Conservation (phyloP, 1,140 invertebrate genomes). For the Radopholus similis region DNA sequence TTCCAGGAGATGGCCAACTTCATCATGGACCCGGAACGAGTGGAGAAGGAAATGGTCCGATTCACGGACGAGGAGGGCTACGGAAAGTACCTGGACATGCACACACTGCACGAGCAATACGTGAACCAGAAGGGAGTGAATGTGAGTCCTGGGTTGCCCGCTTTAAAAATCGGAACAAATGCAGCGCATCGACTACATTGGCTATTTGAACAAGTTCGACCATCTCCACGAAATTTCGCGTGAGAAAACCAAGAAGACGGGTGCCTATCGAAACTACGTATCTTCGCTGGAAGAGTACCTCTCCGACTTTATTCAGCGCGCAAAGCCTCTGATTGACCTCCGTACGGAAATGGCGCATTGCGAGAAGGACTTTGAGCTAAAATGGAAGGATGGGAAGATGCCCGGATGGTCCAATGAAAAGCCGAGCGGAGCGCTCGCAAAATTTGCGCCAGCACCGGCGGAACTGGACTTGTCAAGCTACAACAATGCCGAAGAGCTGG, state of each 20-base stretch:
- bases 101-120: conserved; percentile 90
- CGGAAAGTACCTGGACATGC: conserved; percentile 96
- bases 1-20: conserved; percentile 52
- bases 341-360: conserved; percentile 62
- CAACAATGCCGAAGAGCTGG: conserved; percentile 86
- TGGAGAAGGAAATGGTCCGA: conserved; percentile 68
- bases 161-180: conserved; percentile 53
- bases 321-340: conserved; percentile 85
- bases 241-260: conserved; percentile 60
- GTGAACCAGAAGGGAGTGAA: conserved; percentile 94
- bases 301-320: conserved; percentile 75
- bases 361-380: conserved; percentile 73
- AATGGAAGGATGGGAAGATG: conserved; percentile 83
- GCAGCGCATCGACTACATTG: conserved; percentile 90
- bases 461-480: conserved; percentile 94
- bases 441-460: conserved; percentile 75
- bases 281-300: conserved; percentile 80
- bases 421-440: conserved; percentile 85
- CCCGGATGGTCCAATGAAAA: conserved; percentile 89
- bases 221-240: conserved; percentile 90
- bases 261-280: conserved; percentile 69
- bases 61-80: conserved; percentile 99
- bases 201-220: conserved; percentile 87
- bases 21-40: conserved; percentile 51
- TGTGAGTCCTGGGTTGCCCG: conserved; percentile 62